Evolutionary conservation across 2,888 invertebrate genomes (phyloP), one percentile per base, ranked within the genome.

Genomic region (Mesorhabditis spiculigera): DNA sequence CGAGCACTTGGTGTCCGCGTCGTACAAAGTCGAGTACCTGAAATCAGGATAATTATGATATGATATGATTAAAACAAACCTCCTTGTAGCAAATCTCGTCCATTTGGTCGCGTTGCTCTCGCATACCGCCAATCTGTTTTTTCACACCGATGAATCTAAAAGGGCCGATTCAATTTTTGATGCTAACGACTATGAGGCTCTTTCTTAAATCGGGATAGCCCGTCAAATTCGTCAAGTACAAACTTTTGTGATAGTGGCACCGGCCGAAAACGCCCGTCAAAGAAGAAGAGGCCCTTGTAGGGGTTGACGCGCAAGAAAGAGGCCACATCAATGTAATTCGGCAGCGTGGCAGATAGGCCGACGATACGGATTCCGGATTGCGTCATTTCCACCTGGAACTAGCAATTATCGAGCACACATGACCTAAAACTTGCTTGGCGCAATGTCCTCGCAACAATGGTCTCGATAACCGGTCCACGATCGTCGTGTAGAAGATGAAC

Each of bases 251-350:
- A 78, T 58, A 85, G 71, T 5, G 85, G 85, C 41, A 99, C 97
- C 0, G 98, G 97, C 3, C 98, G 90, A 86, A 94, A 95, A 5
- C 95, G 90, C 1, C 92, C 91, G 91, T 87, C 86, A 80, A 89
- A 89, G 85, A 87, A 89, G 86, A 89, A 89, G 8, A 89, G 83
- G 4, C 89, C 89, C n/a, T 83, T 85, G 86, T 92, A 90, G 0
- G 93, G 93, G 88, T 96, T 96, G 0, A 99, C 98, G 16, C 93
- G 89, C 10, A 99, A 89, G 87, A 99, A 99, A 78, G 90, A 89
- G 4, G 97, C 95, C 43, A 98, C 96, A 88, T 99, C 97, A 4
- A 93, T 87, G 86, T 98, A 99, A 87, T 98, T 98, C 1, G 98
- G 98, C 74, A 99, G 88, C 0, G 98, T 98, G 8, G 98, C 98